These are phyloP conservation scores for Electrona antarctica DNA, from an alignment of 2,113 vertebrate species.

Conservation along the genomic window DNA sequence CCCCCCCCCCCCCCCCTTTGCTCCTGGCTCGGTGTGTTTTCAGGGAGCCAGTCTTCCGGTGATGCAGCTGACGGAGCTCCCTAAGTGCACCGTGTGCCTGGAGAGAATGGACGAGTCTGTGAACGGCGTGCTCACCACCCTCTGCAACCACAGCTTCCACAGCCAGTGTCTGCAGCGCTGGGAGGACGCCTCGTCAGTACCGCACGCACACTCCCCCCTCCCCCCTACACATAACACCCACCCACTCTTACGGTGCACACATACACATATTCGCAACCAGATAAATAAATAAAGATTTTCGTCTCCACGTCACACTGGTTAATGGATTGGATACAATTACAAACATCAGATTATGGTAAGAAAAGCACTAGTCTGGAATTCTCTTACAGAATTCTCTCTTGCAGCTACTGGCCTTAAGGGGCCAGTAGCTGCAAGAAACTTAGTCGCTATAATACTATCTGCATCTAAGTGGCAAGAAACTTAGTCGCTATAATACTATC, in stretches of 20 bases:
- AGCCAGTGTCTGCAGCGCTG: slow-evolving; percentile 98
- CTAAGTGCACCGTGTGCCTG: slow-evolving; percentile 96
- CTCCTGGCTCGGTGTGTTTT: not conserved
- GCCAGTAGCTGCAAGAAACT: no score
- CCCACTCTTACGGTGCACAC: no score
- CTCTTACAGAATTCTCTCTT: no score
- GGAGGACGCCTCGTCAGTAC: slow-evolving; percentile 96
- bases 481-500: no score
- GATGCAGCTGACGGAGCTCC: slow-evolving; percentile 97
- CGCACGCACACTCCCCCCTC: not conserved
- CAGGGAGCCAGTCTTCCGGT: slow-evolving; percentile 97
- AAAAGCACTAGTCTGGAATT: no score
- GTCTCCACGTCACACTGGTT: no score
- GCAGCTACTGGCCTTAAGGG: no score
- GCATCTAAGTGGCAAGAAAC: no score
- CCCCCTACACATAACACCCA: not conserved
- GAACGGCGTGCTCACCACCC: slow-evolving; percentile 93
- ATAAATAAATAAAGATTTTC: no score
- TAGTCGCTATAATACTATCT: no score
- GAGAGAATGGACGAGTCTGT: slow-evolving; percentile 99
- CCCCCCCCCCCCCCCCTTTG: not conserved
- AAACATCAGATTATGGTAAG: no score
- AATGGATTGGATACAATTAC: no score
- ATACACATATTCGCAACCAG: not conserved
- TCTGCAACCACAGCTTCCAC: slow-evolving; percentile 99